Base-by-base conservation (phyloP, 2,888 invertebrate species). In the Hemithea aestivaria region DNA sequence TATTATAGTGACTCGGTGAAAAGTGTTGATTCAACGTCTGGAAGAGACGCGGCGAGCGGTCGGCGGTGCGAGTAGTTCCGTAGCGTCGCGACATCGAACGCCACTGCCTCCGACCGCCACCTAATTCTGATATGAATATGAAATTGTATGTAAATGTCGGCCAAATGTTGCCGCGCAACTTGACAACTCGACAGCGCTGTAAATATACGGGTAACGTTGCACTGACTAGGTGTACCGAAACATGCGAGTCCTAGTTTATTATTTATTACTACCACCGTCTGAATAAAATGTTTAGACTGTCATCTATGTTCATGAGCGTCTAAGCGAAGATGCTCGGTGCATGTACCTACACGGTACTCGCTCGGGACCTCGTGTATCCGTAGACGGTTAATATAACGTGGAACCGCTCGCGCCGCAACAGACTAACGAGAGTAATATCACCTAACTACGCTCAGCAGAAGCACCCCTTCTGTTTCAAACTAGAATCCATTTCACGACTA, bases 101-200 rank as follows among this genome's bases (percentile, higher is more conserved):
- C 62, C 56, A 16, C 16, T 16, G 56, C 55, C 53, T 34, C 27
- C 27, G 16, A 50, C 53, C 63, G 53, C 64, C 61, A 74, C 72
- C 78, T 77, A 79, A 81, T 81, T 77, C 75, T 71, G 68, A 73
- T 77, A 81, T 83, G 81, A 82, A 82, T 81, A 80, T 82, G 77
- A 81, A 82, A 80, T 81, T 72, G 66, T 80, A 83, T 81, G 78
- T 72, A 72, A 82, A 82, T 83, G 66, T 71, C 63, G 62, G 53
- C 73, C 74, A 73, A 81, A 80, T 76, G 69, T 76, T 76, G 61
- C 72, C 65, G 65, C 66, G 58, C 62, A 71, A 75, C 66, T 78
- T 77, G 77, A 80, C 77, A 80, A 77, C 72, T 79, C 73, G 65
- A 71, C 75, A 73, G 66, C 64, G 65, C 62, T 72, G 71, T 77